phyloP scores from a whole-genome alignment of 1,140 invertebrate genomes.

The Hylaeus volcanicus region DNA sequence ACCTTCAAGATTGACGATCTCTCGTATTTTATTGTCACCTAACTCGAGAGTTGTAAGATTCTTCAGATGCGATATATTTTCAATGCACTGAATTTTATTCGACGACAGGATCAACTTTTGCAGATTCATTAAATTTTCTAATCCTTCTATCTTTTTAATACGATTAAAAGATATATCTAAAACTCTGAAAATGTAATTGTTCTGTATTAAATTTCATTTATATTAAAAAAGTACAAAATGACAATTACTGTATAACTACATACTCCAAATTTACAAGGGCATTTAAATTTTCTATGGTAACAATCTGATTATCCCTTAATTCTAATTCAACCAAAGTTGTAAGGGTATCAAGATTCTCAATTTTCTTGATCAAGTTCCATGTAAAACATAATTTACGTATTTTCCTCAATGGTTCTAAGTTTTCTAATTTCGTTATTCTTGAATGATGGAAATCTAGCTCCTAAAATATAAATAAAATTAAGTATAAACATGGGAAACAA shows the following conservation, averaged over 20 bases:
- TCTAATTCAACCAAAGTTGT: conserved; percentile 92
- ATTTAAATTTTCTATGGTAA: conserved; percentile 93
- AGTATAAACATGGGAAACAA: conserved; percentile 1
- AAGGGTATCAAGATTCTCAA: conserved; percentile 91
- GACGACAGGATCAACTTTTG: conserved; percentile 95
- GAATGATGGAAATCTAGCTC: conserved; percentile 95
- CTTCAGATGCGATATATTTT: conserved; percentile 92
- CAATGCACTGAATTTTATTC: conserved; percentile 95
- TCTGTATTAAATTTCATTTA: background rate
- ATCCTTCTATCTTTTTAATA: conserved; percentile 92
- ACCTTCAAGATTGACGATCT: conserved; percentile 91
- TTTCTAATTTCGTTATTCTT: conserved; percentile 90
- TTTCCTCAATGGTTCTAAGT: conserved; percentile 87
- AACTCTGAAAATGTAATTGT: conserved; percentile 83
- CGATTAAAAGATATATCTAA: conserved; percentile 99
- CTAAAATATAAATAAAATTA: conserved; percentile 65
- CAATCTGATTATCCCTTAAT: conserved; percentile 98
- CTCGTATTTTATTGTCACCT: conserved; percentile 96
- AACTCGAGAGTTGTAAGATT: conserved; percentile 94
- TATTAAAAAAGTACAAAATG: conserved; percentile 1
- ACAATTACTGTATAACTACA: conserved; percentile 71
- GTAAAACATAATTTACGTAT: conserved; percentile 92
- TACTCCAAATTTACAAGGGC: conserved; percentile 94
- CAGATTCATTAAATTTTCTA: conserved; percentile 90
- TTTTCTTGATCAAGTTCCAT: conserved; percentile 97